Conservation (phyloP, 2,888 invertebrate genomes). For the Trichacis sp. region DNA sequence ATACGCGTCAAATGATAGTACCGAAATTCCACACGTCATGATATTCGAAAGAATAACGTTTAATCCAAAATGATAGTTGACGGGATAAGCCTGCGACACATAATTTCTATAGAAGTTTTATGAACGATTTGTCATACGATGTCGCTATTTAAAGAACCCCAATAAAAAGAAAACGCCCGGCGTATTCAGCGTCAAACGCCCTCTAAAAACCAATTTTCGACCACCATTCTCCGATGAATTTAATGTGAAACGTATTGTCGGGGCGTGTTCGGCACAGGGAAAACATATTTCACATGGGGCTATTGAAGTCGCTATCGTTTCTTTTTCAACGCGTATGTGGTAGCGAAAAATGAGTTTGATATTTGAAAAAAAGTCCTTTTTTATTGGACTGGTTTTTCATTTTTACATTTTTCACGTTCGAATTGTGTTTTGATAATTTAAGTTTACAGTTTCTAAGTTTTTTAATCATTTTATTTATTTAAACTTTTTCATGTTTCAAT, state of each 20-base stretch:
- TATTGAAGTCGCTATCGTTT: too few relatives aligned
- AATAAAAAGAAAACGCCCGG: constrained; percentile 34
- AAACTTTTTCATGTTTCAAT: too few relatives aligned
- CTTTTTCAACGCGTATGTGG: too few relatives aligned
- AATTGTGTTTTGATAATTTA: too few relatives aligned
- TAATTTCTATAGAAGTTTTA: neutral
- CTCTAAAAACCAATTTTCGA: constrained; percentile 47
- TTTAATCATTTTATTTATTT: too few relatives aligned
- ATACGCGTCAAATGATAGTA: neutral
- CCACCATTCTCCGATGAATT: constrained; percentile 44
- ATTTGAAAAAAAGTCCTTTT: too few relatives aligned
- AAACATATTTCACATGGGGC: neutral
- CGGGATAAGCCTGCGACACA: neutral
- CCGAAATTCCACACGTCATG: neutral
- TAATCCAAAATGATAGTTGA: neutral
- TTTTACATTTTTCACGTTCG: too few relatives aligned
- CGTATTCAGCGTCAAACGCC: constrained; percentile 54
- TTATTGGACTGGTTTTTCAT: too few relatives aligned
- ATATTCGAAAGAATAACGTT: neutral
- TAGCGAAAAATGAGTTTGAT: too few relatives aligned
- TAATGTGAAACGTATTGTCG: constrained; percentile 53
- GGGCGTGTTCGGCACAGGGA: constrained; percentile 44
- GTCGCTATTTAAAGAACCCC: neutral
- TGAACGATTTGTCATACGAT: constrained; percentile 2
- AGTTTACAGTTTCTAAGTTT: too few relatives aligned